phyloP scores from a whole-genome alignment of 2,113 vertebrate genomes.

The Malurus elegans region DNA sequence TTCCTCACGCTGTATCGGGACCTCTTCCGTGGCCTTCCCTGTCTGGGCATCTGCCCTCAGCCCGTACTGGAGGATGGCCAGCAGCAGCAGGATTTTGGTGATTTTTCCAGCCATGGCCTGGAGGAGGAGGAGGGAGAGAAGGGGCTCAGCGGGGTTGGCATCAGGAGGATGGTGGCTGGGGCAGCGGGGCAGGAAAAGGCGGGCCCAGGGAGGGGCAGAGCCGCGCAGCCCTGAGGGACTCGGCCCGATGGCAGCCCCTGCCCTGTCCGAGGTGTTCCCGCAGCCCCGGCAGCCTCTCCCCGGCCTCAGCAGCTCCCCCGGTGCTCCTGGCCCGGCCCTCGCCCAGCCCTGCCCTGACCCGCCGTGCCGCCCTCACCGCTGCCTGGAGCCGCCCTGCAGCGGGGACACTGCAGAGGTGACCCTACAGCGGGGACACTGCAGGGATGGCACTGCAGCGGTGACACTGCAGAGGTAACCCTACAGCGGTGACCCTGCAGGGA shows the following conservation, averaged over 20 bases:
- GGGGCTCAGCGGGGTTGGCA: background rate
- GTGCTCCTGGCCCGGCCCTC: background rate
- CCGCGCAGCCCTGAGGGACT: background rate
- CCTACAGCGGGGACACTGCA: rapidly evolving
- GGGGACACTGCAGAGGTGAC: too few relatives aligned
- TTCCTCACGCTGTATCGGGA: rapidly evolving
- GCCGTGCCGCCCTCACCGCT: background rate
- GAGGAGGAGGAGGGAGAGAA: background rate
- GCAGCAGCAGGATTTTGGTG: background rate
- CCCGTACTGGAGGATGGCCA: background rate
- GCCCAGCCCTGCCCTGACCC: background rate
- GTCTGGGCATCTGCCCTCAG: background rate
- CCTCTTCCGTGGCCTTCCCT: rapidly evolving
- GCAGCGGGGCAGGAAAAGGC: rapidly evolving
- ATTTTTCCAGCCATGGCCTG: background rate
- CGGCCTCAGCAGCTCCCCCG: rapidly evolving
- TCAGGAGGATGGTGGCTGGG: background rate
- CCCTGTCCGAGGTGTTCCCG: background rate
- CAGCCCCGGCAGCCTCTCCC: background rate
- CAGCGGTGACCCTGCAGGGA: rapidly evolving
- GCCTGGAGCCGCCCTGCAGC: background rate
- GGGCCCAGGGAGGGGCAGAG: background rate
- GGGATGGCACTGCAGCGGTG: too few relatives aligned
- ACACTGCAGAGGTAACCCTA: rapidly evolving
- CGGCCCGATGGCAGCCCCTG: too few relatives aligned